phyloP scores from a whole-genome alignment of 2,797 vertebrate species.

The Enteromius viviparus region DNA sequence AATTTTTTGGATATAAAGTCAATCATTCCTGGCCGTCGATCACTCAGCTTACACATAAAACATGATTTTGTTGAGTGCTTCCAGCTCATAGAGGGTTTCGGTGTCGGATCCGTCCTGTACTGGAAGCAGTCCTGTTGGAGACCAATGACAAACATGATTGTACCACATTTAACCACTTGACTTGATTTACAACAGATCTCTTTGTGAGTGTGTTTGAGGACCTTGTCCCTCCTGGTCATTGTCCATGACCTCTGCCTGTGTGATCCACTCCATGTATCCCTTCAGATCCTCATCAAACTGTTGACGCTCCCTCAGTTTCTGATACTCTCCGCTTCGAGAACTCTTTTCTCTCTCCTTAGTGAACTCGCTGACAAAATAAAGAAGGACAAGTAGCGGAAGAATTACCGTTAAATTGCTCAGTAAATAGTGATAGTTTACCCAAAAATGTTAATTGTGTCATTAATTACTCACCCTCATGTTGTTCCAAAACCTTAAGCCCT shows the following conservation, averaged over 20 bases:
- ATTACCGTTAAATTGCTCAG: neutral
- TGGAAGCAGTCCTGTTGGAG: conserved; percentile 79
- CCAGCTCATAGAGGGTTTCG: conserved; percentile 86
- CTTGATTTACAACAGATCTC: neutral
- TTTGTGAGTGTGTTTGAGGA: conserved; percentile 42
- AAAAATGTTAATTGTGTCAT: neutral
- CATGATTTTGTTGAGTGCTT: conserved; percentile 86
- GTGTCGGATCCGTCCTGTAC: conserved; percentile 84
- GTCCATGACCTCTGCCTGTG: conserved; percentile 91
- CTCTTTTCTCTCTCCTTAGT: conserved; percentile 95
- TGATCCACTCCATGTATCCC: conserved; percentile 96
- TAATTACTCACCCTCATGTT: neutral
- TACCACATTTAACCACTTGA: neutral
- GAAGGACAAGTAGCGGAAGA: neutral
- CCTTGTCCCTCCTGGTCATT: conserved; percentile 78
- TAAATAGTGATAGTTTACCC: neutral
- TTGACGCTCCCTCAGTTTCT: conserved; percentile 90
- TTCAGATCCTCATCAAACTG: conserved; percentile 92
- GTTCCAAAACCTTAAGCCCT: neutral
- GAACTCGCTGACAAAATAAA: conserved; percentile 80
- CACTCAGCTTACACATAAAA: conserved; percentile 84
- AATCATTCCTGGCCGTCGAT: neutral
- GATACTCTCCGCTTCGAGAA: conserved; percentile 90
- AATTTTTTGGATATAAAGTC: neutral
- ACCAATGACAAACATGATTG: neutral